These are phyloP conservation scores for Clanis bilineata DNA, from an alignment of 2,888 invertebrate species.

Conservation along the genomic window DNA sequence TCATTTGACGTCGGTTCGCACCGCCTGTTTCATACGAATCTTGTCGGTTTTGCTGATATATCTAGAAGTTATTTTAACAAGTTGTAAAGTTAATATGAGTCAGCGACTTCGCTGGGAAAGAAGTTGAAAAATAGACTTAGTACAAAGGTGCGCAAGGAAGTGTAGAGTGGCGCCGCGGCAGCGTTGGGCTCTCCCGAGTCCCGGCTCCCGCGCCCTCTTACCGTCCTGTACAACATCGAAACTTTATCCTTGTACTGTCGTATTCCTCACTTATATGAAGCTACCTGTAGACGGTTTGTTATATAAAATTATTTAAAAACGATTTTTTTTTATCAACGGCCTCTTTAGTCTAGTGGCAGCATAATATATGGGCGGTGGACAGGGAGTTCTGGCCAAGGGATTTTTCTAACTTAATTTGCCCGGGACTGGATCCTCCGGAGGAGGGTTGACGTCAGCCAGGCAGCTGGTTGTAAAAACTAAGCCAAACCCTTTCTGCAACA, in stretches of 20 bases:
- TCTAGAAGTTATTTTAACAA: slow-evolving; percentile 73
- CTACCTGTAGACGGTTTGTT: not conserved
- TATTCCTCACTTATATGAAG: slow-evolving; percentile 19
- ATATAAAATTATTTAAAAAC: not conserved
- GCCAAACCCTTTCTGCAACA: too few relatives aligned
- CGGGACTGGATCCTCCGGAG: too few relatives aligned
- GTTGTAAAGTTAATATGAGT: slow-evolving; percentile 75
- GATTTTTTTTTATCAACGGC: too few relatives aligned
- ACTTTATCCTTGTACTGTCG: slow-evolving; percentile 20
- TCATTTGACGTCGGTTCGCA: slow-evolving; percentile 41
- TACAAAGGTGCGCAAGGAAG: slow-evolving; percentile 49
- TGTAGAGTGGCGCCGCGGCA: slow-evolving; percentile 58
- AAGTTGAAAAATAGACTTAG: slow-evolving; percentile 67
- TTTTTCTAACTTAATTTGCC: too few relatives aligned
- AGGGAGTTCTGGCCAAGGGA: too few relatives aligned
- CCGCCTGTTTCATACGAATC: slow-evolving; percentile 57
- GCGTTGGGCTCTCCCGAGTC: slow-evolving; percentile 34
- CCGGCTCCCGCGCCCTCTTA: not conserved
- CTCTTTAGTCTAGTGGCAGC: too few relatives aligned
- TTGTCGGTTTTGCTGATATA: slow-evolving; percentile 60
- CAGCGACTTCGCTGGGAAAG: slow-evolving; percentile 60
- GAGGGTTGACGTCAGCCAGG: too few relatives aligned
- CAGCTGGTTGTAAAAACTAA: too few relatives aligned
- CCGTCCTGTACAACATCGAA: slow-evolving; percentile 28
- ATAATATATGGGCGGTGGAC: too few relatives aligned